These are phyloP conservation scores for Pangasius sanitwongsei DNA, from an alignment of 2,797 vertebrate species.

Conservation along the genomic window DNA sequence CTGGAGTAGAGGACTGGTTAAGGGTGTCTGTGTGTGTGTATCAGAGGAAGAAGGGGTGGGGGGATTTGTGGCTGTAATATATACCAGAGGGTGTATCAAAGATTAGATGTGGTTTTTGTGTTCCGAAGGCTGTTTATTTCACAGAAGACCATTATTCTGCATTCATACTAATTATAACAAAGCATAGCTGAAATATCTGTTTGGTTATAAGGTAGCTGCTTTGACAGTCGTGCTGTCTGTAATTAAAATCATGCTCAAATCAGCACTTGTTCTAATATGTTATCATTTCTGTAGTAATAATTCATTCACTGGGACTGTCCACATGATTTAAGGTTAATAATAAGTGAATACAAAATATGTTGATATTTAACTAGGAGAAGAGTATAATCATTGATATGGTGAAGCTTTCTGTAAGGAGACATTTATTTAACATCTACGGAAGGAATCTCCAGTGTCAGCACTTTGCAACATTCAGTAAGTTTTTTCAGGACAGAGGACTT, in stretches of 20 bases:
- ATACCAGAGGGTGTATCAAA: constrained; percentile 2
- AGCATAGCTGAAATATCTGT: neutral
- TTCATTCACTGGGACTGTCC: neutral
- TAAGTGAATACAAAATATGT: neutral
- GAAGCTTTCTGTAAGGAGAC: neutral
- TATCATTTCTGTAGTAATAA: neutral
- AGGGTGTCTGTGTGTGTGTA: constrained; percentile 33
- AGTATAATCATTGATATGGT: neutral
- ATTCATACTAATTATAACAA: neutral
- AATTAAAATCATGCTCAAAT: neutral
- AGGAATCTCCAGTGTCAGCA: neutral
- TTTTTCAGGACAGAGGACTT: neutral
- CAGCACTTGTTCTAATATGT: neutral
- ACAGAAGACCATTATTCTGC: neutral
- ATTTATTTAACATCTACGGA: neutral
- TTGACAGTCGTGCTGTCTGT: neutral
- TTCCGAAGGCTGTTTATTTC: neutral
- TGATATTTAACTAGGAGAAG: neutral
- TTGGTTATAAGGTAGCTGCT: neutral
- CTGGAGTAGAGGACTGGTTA: constrained; percentile 12
- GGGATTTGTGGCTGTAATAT: constrained; percentile 20
- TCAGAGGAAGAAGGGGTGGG: neutral
- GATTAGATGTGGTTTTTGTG: neutral
- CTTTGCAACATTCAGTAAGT: neutral
- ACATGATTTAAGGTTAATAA: neutral